phyloP scores from a whole-genome alignment of 2,113 vertebrate species.

The Hippocampus zosterae region DNA sequence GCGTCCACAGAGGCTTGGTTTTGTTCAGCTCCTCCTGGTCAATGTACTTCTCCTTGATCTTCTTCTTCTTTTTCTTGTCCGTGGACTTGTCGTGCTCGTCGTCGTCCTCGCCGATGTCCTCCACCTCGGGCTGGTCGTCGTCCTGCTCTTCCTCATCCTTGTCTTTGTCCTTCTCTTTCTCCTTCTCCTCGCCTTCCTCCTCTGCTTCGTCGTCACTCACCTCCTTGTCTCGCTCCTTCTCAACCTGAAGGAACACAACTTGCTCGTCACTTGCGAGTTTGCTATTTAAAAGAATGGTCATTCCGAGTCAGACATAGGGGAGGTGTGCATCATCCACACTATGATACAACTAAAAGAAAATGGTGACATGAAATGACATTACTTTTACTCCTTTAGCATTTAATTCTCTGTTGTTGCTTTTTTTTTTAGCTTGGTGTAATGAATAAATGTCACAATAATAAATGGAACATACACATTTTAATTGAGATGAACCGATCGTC shows the following conservation, averaged over 20 bases:
- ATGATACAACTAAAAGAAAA: too few relatives aligned
- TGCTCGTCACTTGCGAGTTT: neutral
- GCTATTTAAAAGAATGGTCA: neutral
- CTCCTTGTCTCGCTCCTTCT: slow-evolving; percentile 92
- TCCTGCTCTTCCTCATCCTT: slow-evolving; percentile 65
- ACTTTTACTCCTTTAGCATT: too few relatives aligned
- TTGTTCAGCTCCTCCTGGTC: slow-evolving; percentile 80
- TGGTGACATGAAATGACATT: too few relatives aligned
- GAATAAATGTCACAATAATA: too few relatives aligned
- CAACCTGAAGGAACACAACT: slow-evolving; percentile 69
- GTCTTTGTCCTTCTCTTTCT: slow-evolving; percentile 57
- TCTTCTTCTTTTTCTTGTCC: slow-evolving; percentile 77
- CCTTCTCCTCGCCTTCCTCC: slow-evolving; percentile 64
- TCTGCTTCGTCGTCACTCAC: slow-evolving; percentile 89
- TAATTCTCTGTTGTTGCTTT: too few relatives aligned
- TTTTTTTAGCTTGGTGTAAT: too few relatives aligned
- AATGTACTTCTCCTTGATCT: slow-evolving; percentile 82
- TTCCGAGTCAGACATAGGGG: too few relatives aligned
- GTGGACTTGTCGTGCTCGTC: slow-evolving; percentile 64
- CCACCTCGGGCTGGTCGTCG: slow-evolving; percentile 76
- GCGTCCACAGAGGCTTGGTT: slow-evolving; percentile 87
- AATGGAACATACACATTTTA: too few relatives aligned
- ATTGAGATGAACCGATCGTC: neutral
- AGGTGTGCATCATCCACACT: too few relatives aligned
- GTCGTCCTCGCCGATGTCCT: slow-evolving; percentile 77